Evolutionary conservation across 2,888 invertebrate genomes (phyloP).

Genomic region (Agriopis aurantiaria): DNA sequence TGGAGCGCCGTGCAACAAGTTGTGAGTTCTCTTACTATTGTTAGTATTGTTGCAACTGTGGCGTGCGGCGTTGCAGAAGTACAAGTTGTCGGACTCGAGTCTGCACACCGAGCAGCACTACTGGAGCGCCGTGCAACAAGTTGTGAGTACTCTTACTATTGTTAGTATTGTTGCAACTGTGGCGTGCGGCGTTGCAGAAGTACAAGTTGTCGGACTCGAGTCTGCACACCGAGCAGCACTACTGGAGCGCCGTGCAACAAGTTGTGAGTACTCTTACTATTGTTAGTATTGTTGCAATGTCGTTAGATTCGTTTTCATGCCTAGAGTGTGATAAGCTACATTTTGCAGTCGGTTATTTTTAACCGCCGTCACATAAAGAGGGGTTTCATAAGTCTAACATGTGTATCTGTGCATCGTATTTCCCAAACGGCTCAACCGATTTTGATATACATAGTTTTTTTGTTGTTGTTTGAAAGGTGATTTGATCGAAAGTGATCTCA

Average conservation of each 20-base stretch:
- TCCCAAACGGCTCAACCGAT: no score
- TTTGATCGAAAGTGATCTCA: no score
- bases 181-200: constrained; percentile 60
- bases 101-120: constrained; percentile 88
- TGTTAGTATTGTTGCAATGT: not conserved
- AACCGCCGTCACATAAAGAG: no score
- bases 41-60: not conserved
- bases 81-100: constrained; percentile 83
- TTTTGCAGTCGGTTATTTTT: no score
- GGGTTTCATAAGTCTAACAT: no score
- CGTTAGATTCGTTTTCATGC: not conserved
- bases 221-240: constrained; percentile 89
- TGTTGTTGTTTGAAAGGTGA: no score
- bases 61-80: no score
- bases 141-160: no score
- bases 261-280: constrained; percentile 85
- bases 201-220: constrained; percentile 90
- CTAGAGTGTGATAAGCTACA: no score
- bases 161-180: no score
- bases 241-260: constrained; percentile 96
- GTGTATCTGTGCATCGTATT: no score
- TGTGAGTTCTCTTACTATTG: constrained; percentile 65
- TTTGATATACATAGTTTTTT: no score
- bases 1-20: constrained; percentile 97
- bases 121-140: constrained; percentile 73